phyloP scores from a whole-genome alignment of 2,888 invertebrate genomes.

The Malachius bipustulatus region DNA sequence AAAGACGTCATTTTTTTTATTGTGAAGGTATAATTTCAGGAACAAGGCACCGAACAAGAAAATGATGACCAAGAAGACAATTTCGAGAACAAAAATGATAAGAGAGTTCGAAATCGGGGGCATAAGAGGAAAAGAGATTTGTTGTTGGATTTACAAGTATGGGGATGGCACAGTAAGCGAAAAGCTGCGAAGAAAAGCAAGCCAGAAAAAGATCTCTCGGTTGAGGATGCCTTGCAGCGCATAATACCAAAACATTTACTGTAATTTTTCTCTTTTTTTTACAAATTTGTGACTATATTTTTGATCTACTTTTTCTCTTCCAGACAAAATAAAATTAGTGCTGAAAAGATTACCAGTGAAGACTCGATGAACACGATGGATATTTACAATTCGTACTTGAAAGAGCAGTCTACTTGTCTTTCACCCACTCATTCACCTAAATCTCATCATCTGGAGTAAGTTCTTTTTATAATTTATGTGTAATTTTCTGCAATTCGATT shows the following conservation, averaged over 20 bases:
- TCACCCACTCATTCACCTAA: constrained; percentile 29
- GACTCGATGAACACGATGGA: constrained; percentile 52
- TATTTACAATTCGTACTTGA: constrained; percentile 48
- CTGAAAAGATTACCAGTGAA: constrained; percentile 37
- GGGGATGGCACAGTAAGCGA: constrained; percentile 63
- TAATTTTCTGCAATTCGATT: not conserved
- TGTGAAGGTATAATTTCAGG: too few species aligned
- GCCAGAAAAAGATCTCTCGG: constrained; percentile 47
- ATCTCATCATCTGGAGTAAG: too few species aligned
- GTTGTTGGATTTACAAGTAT: constrained; percentile 58
- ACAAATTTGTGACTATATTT: constrained; percentile 4
- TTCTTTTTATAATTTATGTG: not conserved
- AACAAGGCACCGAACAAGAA: constrained; percentile 29
- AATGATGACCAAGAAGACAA: constrained; percentile 34
- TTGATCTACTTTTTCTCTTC: constrained; percentile 16
- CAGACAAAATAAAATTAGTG: constrained; percentile 36
- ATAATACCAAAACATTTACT: constrained; percentile 51
- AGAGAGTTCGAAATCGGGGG: constrained; percentile 24
- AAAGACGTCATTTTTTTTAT: too few species aligned
- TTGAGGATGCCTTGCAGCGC: constrained; percentile 54
- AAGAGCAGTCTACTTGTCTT: constrained; percentile 27
- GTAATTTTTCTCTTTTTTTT: constrained; percentile 26
- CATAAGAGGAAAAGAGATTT: constrained; percentile 58
- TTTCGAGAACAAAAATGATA: constrained; percentile 25
- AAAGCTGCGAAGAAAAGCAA: constrained; percentile 44